These are phyloP conservation scores for Lycocerus yunnanus DNA, from an alignment of 2,888 invertebrate genomes.

Conservation along the genomic window DNA sequence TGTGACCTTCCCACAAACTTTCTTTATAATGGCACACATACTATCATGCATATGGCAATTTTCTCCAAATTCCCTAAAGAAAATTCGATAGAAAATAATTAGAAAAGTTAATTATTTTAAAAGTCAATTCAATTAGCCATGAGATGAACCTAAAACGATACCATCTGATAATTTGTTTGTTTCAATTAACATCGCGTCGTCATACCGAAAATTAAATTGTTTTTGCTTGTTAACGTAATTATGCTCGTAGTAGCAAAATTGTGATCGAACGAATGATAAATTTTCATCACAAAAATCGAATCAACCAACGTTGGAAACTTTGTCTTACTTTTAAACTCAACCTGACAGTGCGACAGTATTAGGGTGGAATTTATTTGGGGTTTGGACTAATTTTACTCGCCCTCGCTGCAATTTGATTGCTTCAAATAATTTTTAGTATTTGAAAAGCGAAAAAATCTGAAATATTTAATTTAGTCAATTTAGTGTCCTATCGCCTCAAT, in stretches of 20 bases:
- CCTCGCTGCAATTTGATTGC: too few species aligned
- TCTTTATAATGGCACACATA: neutral
- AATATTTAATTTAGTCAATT: too few species aligned
- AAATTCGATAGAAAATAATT: neutral
- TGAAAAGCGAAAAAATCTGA: too few species aligned
- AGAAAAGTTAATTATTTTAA: neutral
- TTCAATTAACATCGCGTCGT: neutral
- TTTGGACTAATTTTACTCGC: too few species aligned
- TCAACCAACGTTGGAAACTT: too few species aligned
- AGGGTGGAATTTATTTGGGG: too few species aligned
- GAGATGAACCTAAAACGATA: neutral
- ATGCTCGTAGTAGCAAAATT: neutral
- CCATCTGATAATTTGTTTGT: neutral
- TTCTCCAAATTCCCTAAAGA: too few species aligned
- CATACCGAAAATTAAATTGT: neutral
- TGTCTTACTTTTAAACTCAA: too few species aligned
- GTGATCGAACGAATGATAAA: neutral
- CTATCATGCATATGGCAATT: neutral
- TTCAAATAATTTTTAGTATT: too few species aligned
- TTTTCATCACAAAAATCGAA: neutral
- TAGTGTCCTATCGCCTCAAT: too few species aligned
- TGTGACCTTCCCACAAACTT: neutral
- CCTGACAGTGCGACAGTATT: too few species aligned
- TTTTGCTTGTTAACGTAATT: neutral
- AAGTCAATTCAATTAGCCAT: neutral